Conservation (phyloP, 2,888 invertebrate genomes). For the Pandemis corylana region DNA sequence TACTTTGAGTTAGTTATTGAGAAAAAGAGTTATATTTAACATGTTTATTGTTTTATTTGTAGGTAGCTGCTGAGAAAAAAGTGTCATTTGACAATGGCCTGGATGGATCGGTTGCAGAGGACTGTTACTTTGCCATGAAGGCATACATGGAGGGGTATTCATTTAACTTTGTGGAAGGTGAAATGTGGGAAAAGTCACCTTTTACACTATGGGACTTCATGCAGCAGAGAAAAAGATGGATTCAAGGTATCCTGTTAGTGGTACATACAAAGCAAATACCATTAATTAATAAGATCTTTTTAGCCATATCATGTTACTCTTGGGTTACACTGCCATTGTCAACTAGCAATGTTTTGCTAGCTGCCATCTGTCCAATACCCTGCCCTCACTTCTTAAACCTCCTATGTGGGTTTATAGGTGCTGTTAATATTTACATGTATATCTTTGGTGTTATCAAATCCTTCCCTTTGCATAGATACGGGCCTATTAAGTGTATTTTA, state of each 20-base stretch:
- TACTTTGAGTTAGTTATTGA: neutral
- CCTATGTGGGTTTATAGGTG: conserved; percentile 95
- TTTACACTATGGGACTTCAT: conserved; percentile 97
- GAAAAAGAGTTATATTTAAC: neutral
- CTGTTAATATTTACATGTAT: conserved; percentile 98
- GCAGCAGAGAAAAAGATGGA: conserved; percentile 98
- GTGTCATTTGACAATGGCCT: conserved; percentile 98
- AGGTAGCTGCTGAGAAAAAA: conserved; percentile 95
- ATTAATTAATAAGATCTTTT: conserved; percentile 89
- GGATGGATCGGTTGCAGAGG: conserved; percentile 99
- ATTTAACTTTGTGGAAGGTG: conserved; percentile 98
- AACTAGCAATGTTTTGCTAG: conserved; percentile 94
- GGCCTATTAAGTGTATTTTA: conserved; percentile 90
- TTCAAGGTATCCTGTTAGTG: conserved; percentile 95
- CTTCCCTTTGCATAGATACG: conserved; percentile 95
- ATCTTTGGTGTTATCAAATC: conserved; percentile 99
- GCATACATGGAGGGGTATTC: conserved; percentile 95
- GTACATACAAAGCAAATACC: conserved; percentile 95
- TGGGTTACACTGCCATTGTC: conserved; percentile 98
- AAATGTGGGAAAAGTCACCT: conserved; percentile 99
- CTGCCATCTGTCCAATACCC: conserved; percentile 93
- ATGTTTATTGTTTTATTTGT: conserved; percentile 55
- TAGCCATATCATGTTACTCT: conserved; percentile 96
- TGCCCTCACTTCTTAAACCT: conserved; percentile 94
- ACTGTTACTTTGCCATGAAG: conserved; percentile 98